Evolutionary conservation across 2,113 vertebrate species (phyloP), one percentile per base, ranked within the genome.

Genomic region (Kryptolebias marmoratus): DNA sequence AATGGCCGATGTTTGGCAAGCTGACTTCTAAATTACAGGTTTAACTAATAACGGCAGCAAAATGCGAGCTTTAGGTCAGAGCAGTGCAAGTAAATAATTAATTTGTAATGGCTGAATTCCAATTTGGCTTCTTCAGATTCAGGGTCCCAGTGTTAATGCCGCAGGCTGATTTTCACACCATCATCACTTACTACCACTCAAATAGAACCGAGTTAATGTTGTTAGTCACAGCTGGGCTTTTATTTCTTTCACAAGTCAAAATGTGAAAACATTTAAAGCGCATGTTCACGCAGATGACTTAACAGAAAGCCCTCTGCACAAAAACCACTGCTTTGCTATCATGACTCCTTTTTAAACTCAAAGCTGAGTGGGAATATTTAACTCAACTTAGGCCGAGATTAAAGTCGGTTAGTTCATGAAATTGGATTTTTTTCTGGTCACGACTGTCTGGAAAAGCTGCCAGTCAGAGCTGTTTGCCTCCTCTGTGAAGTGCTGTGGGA

Each of bases 171-270:
- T 60, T 49, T 49, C n/a, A 32, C 47, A 44, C 36, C 8, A 11
- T 54, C 48, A 31, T 44, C 32, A 71, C 49, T 28, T 61, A 39
- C 27, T 5, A 18, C 27, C 6, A 50, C 47, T 50, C 36, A 32
- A 28, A 6, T 13, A 36, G 36, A 31, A 36, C 44, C 39, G 52
- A 62, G 15, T 64, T 55, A 31, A 54, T 16, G n/a, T 28, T 47
- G 15, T 63, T 56, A 68, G 9, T 47, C 54, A 58, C 72, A 62
- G 42, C 39, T 62, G n/a, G 45, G 31, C 50, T 15, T 62, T 62
- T 52, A 12, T 32, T 64, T 28, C 52, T 49, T 31, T 28, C 7
- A 45, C 44, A 48, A 48, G 59, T 45, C 18, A 39, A 58, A 16
- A 3, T 65, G 71, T 50, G 27, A 69, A 54, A 39, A 16, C 2